Conservation (phyloP, 1,140 invertebrate species). For the Zelostemma sp. region DNA sequence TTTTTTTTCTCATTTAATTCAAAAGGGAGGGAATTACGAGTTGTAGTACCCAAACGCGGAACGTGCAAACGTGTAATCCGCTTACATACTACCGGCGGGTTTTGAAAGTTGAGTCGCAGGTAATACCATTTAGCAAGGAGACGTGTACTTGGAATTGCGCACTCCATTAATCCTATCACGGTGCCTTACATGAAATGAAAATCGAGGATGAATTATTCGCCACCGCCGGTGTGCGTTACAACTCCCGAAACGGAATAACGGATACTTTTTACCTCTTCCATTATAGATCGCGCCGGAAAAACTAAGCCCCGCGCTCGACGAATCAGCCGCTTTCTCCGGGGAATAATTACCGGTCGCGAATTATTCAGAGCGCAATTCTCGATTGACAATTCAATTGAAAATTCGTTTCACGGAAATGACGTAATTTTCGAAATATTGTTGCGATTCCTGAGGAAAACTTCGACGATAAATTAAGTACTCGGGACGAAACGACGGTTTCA, state of each 20-base stretch:
- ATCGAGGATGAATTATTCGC: not conserved
- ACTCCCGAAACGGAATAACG: no score
- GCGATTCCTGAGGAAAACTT: no score
- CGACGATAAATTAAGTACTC: not conserved
- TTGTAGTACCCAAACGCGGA: not conserved
- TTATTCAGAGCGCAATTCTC: no score
- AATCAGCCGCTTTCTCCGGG: no score
- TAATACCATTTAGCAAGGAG: slow-evolving; percentile 5
- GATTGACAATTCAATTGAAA: no score
- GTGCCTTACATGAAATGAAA: not conserved
- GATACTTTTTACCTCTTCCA: no score
- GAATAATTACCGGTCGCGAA: no score
- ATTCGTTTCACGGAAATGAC: not conserved
- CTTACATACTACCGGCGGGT: slow-evolving; percentile 7
- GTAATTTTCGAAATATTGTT: no score
- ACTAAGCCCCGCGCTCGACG: no score
- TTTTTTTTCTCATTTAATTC: not conserved
- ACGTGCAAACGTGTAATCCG: slow-evolving; percentile 7
- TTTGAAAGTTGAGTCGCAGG: slow-evolving; percentile 5
- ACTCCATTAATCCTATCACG: slow-evolving; percentile 6
- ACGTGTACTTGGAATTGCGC: slow-evolving; percentile 3
- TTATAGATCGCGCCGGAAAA: not conserved
- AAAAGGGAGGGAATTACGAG: slow-evolving; percentile 1
- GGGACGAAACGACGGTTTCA: not conserved
- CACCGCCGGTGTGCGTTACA: not conserved